Evolutionary conservation across 1,140 invertebrate genomes (phyloP), one percentile per base, ranked within the genome.

Genomic region (Euura lappo): DNA sequence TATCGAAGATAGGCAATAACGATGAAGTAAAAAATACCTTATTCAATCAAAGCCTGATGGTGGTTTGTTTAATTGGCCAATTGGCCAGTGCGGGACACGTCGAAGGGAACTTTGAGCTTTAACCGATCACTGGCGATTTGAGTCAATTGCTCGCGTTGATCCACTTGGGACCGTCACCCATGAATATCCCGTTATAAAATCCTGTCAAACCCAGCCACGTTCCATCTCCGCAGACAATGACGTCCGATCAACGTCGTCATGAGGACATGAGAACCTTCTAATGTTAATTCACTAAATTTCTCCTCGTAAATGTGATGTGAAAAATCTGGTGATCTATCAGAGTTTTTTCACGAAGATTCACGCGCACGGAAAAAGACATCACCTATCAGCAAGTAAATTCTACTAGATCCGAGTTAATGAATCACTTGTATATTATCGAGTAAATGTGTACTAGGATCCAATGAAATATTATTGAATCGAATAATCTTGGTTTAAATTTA

Each of bases 101-200:
- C 51, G 3, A n/a, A 60, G 51, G 51, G 28, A 28, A 28, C 28
- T 60, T 60, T 60, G 51, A 60, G 51, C 51, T 11, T n/a, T n/a
- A n/a, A 60, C 8, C 51, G 51, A 60, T 60, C 51, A n/a, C 13
- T 8, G 13, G 51, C 51, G 51, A 60, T 60, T 60, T 60, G 51
- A 60, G 51, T 60, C 51, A 60, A 60, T 60, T 60, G 13, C 51
- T n/a, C 51, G 51, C 51, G 51, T 60, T 6, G 51, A 60, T 60
- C 51, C 51, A 60, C 51, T 60, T n/a, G 51, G 10, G 51, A 60
- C 51, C 51, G 6, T 60, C 51, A 60, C 51, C 51, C 51, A 3
- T 8, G 51, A 5, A 60, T 8, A 8, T 8, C 13, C 3, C 51
- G 51, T 11, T 8, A 60, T 60, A 60, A 60, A 60, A 60, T 60